Conservation (phyloP, 2,797 vertebrate species). For the Acipenser transmontanus region DNA sequence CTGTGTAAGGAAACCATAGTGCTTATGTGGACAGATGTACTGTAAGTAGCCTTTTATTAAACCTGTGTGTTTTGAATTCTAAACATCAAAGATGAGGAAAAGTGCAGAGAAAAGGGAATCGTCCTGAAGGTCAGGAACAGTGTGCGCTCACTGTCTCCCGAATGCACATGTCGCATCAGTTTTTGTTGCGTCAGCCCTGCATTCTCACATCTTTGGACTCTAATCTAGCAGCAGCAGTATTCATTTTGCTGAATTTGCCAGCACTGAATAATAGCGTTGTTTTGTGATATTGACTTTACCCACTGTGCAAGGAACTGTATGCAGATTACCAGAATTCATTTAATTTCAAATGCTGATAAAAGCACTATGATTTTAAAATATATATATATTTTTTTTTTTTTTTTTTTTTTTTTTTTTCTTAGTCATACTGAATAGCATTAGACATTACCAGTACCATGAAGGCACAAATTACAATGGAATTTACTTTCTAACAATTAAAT, state of each 20-base stretch:
- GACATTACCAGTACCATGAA: too few relatives aligned
- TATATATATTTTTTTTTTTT: too few relatives aligned
- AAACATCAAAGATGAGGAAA: slow-evolving; percentile 46
- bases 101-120: slow-evolving; percentile 57
- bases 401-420: too few relatives aligned
- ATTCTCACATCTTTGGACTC: slow-evolving; percentile 13
- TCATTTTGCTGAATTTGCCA: too few relatives aligned
- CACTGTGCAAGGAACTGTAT: background rate
- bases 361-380: too few relatives aligned
- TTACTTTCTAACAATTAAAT: too few relatives aligned
- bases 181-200: slow-evolving; percentile 65
- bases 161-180: slow-evolving; percentile 61
- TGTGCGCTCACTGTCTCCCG: slow-evolving; percentile 50
- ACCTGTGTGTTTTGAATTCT: slow-evolving; percentile 61
- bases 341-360: background rate
- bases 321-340: background rate
- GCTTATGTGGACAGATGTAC: slow-evolving; percentile 53
- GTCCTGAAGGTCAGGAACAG: slow-evolving; percentile 74
- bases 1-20: slow-evolving; percentile 41
- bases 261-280: too few relatives aligned
- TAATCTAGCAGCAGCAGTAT: too few relatives aligned
- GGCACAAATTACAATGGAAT: too few relatives aligned
- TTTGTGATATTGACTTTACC: slow-evolving; percentile 1
- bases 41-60: slow-evolving; percentile 41
- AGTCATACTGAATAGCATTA: too few relatives aligned